Conservation (phyloP, 2,888 invertebrate species). For the Podabrus alpinus region DNA sequence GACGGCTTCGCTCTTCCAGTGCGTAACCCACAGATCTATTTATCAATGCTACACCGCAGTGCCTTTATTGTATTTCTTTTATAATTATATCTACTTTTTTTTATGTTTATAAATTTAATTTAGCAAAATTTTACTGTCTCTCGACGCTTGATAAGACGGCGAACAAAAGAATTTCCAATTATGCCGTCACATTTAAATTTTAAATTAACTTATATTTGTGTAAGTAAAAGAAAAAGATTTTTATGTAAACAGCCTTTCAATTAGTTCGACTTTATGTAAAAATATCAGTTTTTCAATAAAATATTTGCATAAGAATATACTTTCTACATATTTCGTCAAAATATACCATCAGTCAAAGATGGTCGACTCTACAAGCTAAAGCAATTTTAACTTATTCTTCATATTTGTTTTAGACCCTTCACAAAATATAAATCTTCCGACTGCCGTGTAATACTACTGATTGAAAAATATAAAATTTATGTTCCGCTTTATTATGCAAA, state of each 20-base stretch:
- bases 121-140: not conserved
- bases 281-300: constrained; percentile 16
- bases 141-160: not conserved
- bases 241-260: constrained; percentile 4
- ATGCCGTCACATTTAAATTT: not conserved
- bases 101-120: not conserved
- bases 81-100: constrained; percentile 7
- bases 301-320: constrained; percentile 20
- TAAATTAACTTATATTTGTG: constrained; percentile 16
- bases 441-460: constrained; percentile 27
- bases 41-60: constrained; percentile 16
- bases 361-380: constrained; percentile 5
- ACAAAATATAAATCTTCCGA: constrained; percentile 27
- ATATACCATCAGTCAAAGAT: constrained; percentile 24
- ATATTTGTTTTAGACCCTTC: constrained; percentile 22
- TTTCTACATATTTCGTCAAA: constrained; percentile 13
- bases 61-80: constrained; percentile 14
- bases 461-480: constrained; percentile 39
- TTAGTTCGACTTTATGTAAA: constrained; percentile 5
- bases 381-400: constrained; percentile 20
- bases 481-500: constrained; percentile 35
- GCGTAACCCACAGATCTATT: constrained; percentile 16
- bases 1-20: constrained; percentile 18
- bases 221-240: not conserved
- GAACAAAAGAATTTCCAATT: not conserved